Conservation (phyloP, 2,113 vertebrate genomes). For the Hyperopisus bebe region DNA sequence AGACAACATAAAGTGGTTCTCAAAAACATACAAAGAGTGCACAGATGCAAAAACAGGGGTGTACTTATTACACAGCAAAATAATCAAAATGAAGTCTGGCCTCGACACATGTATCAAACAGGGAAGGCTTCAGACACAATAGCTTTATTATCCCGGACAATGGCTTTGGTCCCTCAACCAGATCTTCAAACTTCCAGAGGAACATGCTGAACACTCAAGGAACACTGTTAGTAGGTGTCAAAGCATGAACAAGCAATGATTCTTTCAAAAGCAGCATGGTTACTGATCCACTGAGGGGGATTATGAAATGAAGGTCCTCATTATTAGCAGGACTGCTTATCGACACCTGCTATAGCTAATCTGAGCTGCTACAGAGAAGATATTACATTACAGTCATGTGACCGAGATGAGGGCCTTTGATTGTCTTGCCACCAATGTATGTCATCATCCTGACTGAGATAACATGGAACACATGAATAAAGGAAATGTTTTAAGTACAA, state of each 20-base stretch:
- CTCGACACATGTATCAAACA: neutral
- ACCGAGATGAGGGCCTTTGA: neutral
- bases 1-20: neutral
- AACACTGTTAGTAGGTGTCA: neutral
- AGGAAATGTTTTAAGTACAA: neutral
- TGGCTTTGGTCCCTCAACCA: neutral
- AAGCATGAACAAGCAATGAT: neutral
- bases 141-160: neutral
- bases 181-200: neutral
- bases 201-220: neutral
- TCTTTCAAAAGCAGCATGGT: neutral
- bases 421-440: neutral
- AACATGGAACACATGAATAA: neutral
- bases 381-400: neutral
- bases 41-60: neutral
- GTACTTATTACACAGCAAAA: neutral
- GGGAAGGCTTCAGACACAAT: neutral
- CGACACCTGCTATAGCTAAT: neutral
- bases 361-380: neutral
- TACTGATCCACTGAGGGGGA: neutral
- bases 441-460: neutral
- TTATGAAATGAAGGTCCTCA: neutral
- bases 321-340: neutral
- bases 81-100: neutral
- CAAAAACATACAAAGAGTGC: neutral